Percentiles rank a stretch among this genome's conserved stretches.
phyloP scores from a whole-genome alignment of 2,113 vertebrate species.

The western clawed frog (Xenopus tropicalis) region DNA sequence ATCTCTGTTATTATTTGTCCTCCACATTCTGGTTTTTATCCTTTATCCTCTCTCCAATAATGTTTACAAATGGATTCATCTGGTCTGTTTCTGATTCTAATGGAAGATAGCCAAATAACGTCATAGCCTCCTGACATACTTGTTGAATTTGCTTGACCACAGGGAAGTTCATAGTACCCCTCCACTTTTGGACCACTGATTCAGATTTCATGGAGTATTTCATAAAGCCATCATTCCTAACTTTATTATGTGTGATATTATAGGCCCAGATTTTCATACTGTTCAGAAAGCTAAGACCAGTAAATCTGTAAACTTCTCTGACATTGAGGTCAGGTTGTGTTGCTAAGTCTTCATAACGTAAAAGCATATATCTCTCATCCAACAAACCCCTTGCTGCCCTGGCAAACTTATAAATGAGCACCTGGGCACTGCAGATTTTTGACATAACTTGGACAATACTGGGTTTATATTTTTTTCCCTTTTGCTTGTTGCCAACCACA shows the following conservation, averaged over 20 bases:
- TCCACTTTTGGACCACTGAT: constrained; percentile 11
- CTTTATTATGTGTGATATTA: constrained; percentile 64
- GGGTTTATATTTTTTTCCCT: constrained; percentile 22
- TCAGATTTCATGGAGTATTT: constrained; percentile 64
- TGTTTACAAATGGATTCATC: not conserved
- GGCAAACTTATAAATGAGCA: constrained; percentile 63
- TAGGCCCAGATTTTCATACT: constrained; percentile 64
- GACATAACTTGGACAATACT: constrained; percentile 56
- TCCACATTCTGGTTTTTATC: no score
- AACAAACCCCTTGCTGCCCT: constrained; percentile 54
- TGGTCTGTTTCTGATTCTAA: not conserved
- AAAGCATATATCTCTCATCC: constrained; percentile 67
- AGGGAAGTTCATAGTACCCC: not conserved
- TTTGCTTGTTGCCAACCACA: constrained; percentile 46
- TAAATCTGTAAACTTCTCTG: constrained; percentile 61
- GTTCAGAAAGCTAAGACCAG: constrained; percentile 57
- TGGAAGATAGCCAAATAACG: constrained; percentile 18
- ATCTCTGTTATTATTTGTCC: no score
- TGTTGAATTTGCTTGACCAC: not conserved
- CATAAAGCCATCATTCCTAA: constrained; percentile 57
- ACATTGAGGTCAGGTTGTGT: constrained; percentile 60
- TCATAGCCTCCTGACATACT: not conserved
- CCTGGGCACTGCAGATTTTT: constrained; percentile 70
- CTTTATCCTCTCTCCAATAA: not conserved
- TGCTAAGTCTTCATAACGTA: constrained; percentile 71